Evolutionary conservation across 2,113 vertebrate genomes (phyloP).

Genomic region (Lucifuga dentata): DNA sequence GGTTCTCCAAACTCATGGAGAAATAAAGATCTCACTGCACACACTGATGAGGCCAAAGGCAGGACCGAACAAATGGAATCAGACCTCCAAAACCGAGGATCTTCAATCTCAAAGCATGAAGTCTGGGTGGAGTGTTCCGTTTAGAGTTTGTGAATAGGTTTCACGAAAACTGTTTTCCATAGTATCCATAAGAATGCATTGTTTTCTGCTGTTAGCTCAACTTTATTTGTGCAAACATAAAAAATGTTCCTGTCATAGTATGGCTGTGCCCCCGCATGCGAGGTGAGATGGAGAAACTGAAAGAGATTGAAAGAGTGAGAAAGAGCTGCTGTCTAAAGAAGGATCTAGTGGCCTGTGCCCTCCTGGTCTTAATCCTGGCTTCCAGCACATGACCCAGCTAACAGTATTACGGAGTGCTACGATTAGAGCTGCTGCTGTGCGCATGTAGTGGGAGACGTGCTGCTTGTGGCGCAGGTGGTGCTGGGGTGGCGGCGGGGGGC

Average conservation of each 20-base stretch:
- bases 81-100: no score
- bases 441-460: constrained; percentile 34
- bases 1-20: no score
- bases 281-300: constrained; percentile 10
- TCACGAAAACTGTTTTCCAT: neutral
- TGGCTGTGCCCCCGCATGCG: neutral
- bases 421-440: constrained; percentile 74
- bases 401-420: constrained; percentile 75
- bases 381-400: constrained; percentile 82
- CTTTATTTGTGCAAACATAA: neutral
- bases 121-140: no score
- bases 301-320: neutral
- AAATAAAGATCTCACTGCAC: no score
- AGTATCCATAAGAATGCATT: neutral
- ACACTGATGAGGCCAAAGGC: no score
- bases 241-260: neutral
- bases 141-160: neutral
- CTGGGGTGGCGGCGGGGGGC: neutral
- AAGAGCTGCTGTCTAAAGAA: constrained; percentile 55
- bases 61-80: no score
- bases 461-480: no score
- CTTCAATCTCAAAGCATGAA: no score
- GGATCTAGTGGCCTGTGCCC: constrained; percentile 71
- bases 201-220: neutral
- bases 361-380: constrained; percentile 78